A percentile compares a stretch with the other conserved stretches of the same genome.
Conservation (phyloP, 2,113 vertebrate genomes). For the Apteryx owenii region DNA sequence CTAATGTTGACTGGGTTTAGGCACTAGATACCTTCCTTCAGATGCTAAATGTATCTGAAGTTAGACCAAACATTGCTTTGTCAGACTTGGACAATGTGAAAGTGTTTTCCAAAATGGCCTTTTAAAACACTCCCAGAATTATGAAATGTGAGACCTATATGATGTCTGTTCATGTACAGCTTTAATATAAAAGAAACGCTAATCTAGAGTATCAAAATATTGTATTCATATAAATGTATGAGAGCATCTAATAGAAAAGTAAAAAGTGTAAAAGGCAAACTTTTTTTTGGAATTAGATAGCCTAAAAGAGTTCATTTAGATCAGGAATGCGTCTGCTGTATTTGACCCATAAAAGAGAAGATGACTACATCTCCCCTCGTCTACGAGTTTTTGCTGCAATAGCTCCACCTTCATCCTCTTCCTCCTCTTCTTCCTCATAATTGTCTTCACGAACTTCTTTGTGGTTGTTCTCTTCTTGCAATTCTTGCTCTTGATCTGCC, state of each 20-base stretch:
- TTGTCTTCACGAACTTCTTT: slow-evolving; percentile 84
- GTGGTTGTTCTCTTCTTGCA: slow-evolving; percentile 60
- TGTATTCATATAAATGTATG: slow-evolving; percentile 73
- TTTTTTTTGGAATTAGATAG: slow-evolving; percentile 61
- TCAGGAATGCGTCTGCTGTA: not conserved
- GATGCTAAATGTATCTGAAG: not conserved
- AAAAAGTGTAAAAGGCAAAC: slow-evolving; percentile 65
- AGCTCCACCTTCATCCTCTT: slow-evolving; percentile 79
- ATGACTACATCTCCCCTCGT: slow-evolving; percentile 89
- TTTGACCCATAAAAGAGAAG: not conserved
- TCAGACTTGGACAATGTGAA: not conserved
- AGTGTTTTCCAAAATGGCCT: not conserved
- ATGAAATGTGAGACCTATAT: not conserved
- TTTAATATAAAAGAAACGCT: slow-evolving; percentile 76
- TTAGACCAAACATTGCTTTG: not conserved
- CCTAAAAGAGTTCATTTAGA: slow-evolving; percentile 33
- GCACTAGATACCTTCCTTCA: slow-evolving; percentile 16
- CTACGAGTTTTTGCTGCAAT: slow-evolving; percentile 79
- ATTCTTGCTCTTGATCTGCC: slow-evolving; percentile 73
- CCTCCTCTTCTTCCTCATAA: slow-evolving; percentile 90
- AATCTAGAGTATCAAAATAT: slow-evolving; percentile 80
- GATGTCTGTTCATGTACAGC: slow-evolving; percentile 48
- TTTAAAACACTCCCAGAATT: not conserved
- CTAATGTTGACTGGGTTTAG: not conserved
- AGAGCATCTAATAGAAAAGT: slow-evolving; percentile 77